Conservation (phyloP, 2,888 invertebrate species). For the Agonopterix subpropinquella region DNA sequence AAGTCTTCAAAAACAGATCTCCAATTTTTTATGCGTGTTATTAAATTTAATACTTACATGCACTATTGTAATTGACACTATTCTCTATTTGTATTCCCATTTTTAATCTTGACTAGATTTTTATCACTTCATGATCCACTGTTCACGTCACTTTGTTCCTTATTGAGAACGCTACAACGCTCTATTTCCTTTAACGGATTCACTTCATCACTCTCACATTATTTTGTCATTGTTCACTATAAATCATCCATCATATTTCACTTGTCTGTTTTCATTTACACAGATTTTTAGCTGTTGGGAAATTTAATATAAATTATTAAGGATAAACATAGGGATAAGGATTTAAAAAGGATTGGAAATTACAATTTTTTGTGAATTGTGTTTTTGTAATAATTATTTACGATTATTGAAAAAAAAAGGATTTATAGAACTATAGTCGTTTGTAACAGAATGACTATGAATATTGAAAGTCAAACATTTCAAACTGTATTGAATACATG, state of each 20-base stretch:
- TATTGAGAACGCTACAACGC: slow-evolving; percentile 3
- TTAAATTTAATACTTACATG: slow-evolving; percentile 50
- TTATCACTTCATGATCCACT: slow-evolving; percentile 28
- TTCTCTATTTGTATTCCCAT: slow-evolving; percentile 72
- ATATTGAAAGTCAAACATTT: too few species aligned
- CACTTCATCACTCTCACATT: slow-evolving; percentile 9
- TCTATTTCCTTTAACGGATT: not conserved
- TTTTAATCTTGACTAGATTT: slow-evolving; percentile 27
- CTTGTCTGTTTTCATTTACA: not conserved
- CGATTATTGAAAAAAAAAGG: too few species aligned
- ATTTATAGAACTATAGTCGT: too few species aligned
- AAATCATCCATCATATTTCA: not conserved
- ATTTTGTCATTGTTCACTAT: not conserved
- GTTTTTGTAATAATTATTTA: too few species aligned
- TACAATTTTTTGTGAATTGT: too few species aligned
- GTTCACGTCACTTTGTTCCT: slow-evolving; percentile 1
- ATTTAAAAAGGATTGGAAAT: too few species aligned
- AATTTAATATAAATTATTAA: slow-evolving; percentile 1
- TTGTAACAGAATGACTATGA: too few species aligned
- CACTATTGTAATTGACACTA: slow-evolving; percentile 53
- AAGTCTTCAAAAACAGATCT: too few species aligned
- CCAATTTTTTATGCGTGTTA: too few species aligned
- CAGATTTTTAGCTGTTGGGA: slow-evolving; percentile 13
- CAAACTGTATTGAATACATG: too few species aligned
- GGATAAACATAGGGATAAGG: not conserved